Base-by-base conservation (phyloP, 92 coral and sea anemone species). In the Ricordea florida region DNA sequence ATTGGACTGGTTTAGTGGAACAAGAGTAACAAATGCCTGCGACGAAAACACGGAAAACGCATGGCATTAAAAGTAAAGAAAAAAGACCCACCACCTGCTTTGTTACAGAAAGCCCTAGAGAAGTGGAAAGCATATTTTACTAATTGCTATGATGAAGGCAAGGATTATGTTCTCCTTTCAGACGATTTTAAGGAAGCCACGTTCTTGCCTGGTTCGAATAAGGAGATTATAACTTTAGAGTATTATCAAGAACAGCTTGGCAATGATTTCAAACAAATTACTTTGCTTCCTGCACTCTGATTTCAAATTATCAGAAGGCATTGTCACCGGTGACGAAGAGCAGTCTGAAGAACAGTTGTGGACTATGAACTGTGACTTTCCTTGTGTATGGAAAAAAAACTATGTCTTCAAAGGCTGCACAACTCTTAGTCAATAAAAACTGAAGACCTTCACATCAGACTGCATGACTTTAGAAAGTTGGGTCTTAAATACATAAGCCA, bases 1-100 rank as follows among this genome's bases (percentile, higher is more conserved):
- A 85, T 79, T 42, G 90, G 81, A 21, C 49, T 85, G 60, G 44
- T 79, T 32, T 63, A 85, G 31, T 85, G 72, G 86, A 22, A 28
- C 33, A 30, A 70, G 51, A 44, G 43, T 26, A 53, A 48, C 9
- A 49, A 42, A 6, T 65, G 35, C 32, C 66, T 79, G 16, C 79
- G 66, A 62, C 74, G 58, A 6, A 69, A 61, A 29, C 67, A 71
- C 13, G 86, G 86, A 24, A 85, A 85, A 35, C 66, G 86, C 42
- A 25, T 78, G 56, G 85, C 85, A 38, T 25, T 77, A 10, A 77
- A 58, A 40, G 76, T 84, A 20, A 52, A 72, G 16, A 69, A 60
- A 38, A 3, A 70, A 42, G 85, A 66, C 26, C 76, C 81, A n/a
- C n/a, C n/a, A n/a, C n/a, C n/a, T n/a, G n/a, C n/a, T n/a, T n/a